Conservation (phyloP, 2,888 invertebrate genomes). For the Morpho deidamia region DNA sequence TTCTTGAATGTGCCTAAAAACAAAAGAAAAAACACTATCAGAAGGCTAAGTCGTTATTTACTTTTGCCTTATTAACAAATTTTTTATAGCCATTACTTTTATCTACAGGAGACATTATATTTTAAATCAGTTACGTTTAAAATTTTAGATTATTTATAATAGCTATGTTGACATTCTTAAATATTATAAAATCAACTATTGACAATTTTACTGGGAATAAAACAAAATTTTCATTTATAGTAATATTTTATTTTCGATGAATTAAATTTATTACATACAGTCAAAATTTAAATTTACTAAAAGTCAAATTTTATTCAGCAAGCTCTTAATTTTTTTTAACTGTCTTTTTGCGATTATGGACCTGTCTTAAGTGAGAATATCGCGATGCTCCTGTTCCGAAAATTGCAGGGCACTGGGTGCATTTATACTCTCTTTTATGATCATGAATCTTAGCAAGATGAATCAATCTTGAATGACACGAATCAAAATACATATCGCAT, state of each 20-base stretch:
- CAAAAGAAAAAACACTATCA: slow-evolving; percentile 55
- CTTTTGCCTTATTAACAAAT: too few relatives aligned
- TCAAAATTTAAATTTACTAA: too few relatives aligned
- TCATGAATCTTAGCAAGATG: slow-evolving; percentile 48
- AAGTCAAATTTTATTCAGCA: too few relatives aligned
- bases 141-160: not conserved
- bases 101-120: not conserved
- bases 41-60: slow-evolving; percentile 7
- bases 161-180: not conserved
- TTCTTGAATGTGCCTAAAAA: slow-evolving; percentile 55
- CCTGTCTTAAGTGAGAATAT: slow-evolving; percentile 52
- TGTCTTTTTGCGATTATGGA: slow-evolving; percentile 35
- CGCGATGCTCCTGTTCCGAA: slow-evolving; percentile 52
- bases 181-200: not conserved
- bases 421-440: slow-evolving; percentile 44
- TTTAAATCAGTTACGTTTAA: not conserved
- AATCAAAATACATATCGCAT: slow-evolving; percentile 43
- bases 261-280: too few relatives aligned
- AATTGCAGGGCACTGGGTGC: slow-evolving; percentile 41
- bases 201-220: not conserved
- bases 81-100: too few relatives aligned
- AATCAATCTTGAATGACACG: slow-evolving; percentile 42
- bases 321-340: not conserved
- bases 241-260: too few relatives aligned
- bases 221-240: too few relatives aligned